A percentile compares a stretch with the other conserved stretches of the same genome.
Evolutionary conservation across 2,888 invertebrate species (phyloP).

Genomic region (Philereme vetulata): DNA sequence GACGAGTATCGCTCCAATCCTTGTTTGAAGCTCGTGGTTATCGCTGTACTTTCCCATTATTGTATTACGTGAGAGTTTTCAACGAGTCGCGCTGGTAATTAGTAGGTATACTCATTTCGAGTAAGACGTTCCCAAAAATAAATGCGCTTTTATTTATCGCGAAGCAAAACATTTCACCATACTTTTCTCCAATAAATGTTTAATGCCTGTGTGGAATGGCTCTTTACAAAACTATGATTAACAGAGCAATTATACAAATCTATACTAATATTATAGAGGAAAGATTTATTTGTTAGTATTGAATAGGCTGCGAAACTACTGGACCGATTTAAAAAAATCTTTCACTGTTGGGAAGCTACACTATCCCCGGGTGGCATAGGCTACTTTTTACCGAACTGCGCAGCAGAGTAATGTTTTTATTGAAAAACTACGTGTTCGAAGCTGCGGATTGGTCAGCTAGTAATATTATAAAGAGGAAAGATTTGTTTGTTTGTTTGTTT

Average conservation of each 20-base stretch:
- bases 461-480: no score
- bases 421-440: no score
- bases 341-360: no score
- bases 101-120: conserved; percentile 25
- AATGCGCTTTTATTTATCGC: conserved; percentile 16
- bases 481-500: no score
- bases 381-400: no score
- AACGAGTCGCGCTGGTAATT: conserved; percentile 40
- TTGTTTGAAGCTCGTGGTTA: conserved; percentile 58
- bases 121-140: conserved; percentile 33
- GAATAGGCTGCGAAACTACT: no score
- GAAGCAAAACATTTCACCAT: conserved; percentile 6
- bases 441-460: no score
- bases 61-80: conserved; percentile 58
- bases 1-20: conserved; percentile 56
- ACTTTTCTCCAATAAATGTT: background rate
- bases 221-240: conserved; percentile 21
- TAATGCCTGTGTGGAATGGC: conserved; percentile 8
- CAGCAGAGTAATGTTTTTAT: no score
- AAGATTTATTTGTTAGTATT: no score
- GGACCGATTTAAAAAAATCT: no score
- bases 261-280: no score
- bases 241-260: conserved; percentile 36
- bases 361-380: no score
- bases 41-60: conserved; percentile 62